Base-by-base conservation (phyloP, 2,888 invertebrate species). In the Morpho deidamia region DNA sequence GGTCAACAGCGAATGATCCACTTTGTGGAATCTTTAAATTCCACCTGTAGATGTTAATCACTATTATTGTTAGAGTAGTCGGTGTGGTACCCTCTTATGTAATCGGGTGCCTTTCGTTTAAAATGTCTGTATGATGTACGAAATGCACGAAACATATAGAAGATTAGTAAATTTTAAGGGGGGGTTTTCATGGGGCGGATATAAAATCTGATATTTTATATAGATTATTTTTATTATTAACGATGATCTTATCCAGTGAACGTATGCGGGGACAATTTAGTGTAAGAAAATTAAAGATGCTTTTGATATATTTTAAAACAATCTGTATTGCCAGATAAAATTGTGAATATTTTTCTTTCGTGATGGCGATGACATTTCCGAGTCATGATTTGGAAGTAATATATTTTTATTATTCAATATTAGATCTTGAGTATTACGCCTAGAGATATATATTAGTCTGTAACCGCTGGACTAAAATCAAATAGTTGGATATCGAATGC, bases 91-190 rank as follows among this genome's bases (percentile, higher is more conserved):
- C 89, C 90, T 72, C 63, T 76, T 80, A 74, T 90, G 81, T 90
- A 90, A 85, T 83, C 63, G 90, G 90, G 90, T 89, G 86, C 88
- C 90, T 80, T 87, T 89, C 78, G 83, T 80, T 88, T 76, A 68
- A 83, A 79, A 80, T 88, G 88, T 92, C 94, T 94, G 94, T 94
- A 94, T 94, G 93, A 94, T 94, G 93, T 93, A 94, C 91, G 94
- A 94, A 94, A 94, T 94, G 94, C 94, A 94, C 94, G 94, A 94
- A 94, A 94, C 94, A 93, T 94, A 92, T 94, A 94, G 94, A 94
- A 94, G 94, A 94, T 93, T 92, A 80, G 74, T 83, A 76, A 80
- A 83, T 65, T 76, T 80, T 76, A 76, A 77, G 71, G 70, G 39
- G 70, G 70, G 74, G 63, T 64, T 73, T 76, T 72, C 66, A 78